Conservation (phyloP, 2,888 invertebrate species). For the Drosophila imparisetae region DNA sequence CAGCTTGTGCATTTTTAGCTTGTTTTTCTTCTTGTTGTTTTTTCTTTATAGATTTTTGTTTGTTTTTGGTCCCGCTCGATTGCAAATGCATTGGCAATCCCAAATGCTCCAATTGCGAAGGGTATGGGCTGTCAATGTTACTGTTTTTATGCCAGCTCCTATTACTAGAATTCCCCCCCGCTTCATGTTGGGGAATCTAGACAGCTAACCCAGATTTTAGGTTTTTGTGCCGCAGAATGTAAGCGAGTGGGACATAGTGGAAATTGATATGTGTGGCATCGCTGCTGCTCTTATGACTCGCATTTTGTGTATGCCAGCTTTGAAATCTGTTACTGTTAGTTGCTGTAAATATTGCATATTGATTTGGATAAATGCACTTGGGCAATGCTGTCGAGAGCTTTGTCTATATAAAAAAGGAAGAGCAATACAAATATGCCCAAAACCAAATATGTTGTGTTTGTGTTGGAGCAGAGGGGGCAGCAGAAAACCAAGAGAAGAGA, state of each 20-base stretch:
- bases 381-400: slow-evolving; percentile 15
- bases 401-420: not conserved
- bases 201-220: slow-evolving; percentile 78
- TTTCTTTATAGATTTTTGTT: slow-evolving; percentile 18
- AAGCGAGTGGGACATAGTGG: slow-evolving; percentile 16
- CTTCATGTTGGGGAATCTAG: slow-evolving; percentile 41
- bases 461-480: no score
- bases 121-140: slow-evolving; percentile 41
- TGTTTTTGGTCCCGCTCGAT: slow-evolving; percentile 43
- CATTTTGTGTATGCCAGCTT: slow-evolving; percentile 38
- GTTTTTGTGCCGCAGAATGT: slow-evolving; percentile 45
- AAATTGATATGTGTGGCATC: slow-evolving; percentile 42
- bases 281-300: slow-evolving; percentile 55
- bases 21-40: slow-evolving; percentile 27
- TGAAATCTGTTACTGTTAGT: slow-evolving; percentile 47
- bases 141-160: slow-evolving; percentile 3
- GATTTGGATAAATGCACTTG: slow-evolving; percentile 42
- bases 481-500: not conserved
- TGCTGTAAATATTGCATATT: slow-evolving; percentile 57
- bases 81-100: slow-evolving; percentile 72
- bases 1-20: slow-evolving; percentile 45
- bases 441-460: not conserved
- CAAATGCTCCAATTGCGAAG: slow-evolving; percentile 43
- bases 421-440: not conserved
- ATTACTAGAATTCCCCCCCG: not conserved